A percentile compares a stretch with the other conserved stretches of the same genome.
Conservation (phyloP, 2,113 vertebrate species). For the Hippopotamus amphibius region DNA sequence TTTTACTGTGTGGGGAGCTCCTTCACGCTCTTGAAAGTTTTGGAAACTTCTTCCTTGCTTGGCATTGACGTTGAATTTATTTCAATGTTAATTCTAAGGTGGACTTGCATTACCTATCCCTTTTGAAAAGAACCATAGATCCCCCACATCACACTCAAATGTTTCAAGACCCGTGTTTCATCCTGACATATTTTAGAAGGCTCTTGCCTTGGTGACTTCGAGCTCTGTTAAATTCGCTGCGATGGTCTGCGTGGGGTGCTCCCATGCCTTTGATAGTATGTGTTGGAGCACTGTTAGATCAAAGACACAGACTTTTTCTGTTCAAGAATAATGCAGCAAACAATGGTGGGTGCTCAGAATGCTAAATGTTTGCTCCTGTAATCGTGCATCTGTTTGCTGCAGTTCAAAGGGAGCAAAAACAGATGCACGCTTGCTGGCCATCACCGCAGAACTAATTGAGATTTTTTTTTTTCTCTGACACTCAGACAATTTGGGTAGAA, state of each 20-base stretch:
- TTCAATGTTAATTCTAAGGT: constrained; percentile 25
- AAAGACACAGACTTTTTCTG: constrained; percentile 64
- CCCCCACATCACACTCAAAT: constrained; percentile 30
- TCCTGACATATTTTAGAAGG: constrained; percentile 72
- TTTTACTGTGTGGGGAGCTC: too few species aligned
- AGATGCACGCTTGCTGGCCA: constrained; percentile 58
- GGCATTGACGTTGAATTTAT: constrained; percentile 12
- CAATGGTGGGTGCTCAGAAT: constrained; percentile 62
- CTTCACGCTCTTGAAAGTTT: background rate
- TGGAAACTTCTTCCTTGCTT: background rate
- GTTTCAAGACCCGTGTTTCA: constrained; percentile 68
- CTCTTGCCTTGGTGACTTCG: constrained; percentile 11
- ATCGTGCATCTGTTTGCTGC: background rate
- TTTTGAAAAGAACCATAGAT: constrained; percentile 39
- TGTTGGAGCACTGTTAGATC: constrained; percentile 31
- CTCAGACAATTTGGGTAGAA: background rate
- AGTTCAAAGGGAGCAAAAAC: background rate
- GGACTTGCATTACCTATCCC: constrained; percentile 51
- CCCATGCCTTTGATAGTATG: background rate
- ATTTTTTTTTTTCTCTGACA: background rate
- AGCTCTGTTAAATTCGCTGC: constrained; percentile 66
- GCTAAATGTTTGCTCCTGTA: constrained; percentile 69
- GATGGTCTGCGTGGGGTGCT: constrained; percentile 43
- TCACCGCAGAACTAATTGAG: constrained; percentile 63
- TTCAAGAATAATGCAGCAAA: constrained; percentile 62